Base-by-base conservation (phyloP, 2,797 vertebrate genomes). In the Muscicapa striata region DNA sequence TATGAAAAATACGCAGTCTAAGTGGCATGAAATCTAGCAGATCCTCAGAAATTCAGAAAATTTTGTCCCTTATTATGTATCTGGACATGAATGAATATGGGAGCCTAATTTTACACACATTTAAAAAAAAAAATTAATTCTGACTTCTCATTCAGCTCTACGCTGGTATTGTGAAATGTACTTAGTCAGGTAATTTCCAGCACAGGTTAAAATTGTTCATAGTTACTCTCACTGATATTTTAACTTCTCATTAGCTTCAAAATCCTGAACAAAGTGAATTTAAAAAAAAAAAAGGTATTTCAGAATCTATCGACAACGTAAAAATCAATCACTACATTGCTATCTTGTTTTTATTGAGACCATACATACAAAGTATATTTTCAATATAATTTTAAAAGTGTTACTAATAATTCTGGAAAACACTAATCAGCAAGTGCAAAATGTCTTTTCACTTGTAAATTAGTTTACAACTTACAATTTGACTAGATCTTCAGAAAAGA, bases 351-450 rank as follows among this genome's bases (percentile, higher is more conserved):
- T 54, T 54, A 67, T 21, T 70, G 34, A 52, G 5, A 89, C 19
- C 38, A 80, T 57, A 77, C 43, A 45, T 41, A 77, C 32, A 51
- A 78, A 92, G 23, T 40, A 29, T 90, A 45, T 12, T 82, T 73
- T 79, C 58, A 89, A 75, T 3, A 10, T 26, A 45, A 41, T 79
- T 89, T 89, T 51, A 40, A 34, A 73, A 87, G 23, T 12, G 23
- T 41, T 74, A 83, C 69, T 87, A 91, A 92, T 89, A 66, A 46
- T 59, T 86, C 38, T 75, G 52, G 64, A 77, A 86, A 86, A 75
- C 4, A 36, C 14, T 13, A 76, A 45, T 27, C 66, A 87, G 43
- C 62, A 91, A 91, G 64, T 34, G 29, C 32, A 89, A 96, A 89
- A 89, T 11, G 16, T 85, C 63, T 67, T 92, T 74, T 77, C 72